Evolutionary conservation across 1,140 invertebrate genomes (phyloP), one percentile per base, ranked within the genome.

Genomic region (Heliconius hewitsoni): DNA sequence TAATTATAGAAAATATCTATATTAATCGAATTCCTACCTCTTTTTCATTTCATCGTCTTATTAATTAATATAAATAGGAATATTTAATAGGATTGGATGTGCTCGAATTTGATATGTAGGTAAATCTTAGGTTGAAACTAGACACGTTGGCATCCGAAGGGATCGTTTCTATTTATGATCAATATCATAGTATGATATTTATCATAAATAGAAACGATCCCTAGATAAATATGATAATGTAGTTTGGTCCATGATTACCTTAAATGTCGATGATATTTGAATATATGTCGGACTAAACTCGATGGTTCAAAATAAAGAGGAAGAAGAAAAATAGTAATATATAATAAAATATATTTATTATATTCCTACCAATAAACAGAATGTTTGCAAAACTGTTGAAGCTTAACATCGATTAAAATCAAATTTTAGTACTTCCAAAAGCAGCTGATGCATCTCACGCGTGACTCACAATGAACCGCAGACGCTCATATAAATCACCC

Each of bases 391-490:
- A 70, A 23, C 6, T 18, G 19, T 39, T 9, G 16, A 74, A 57
- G 19, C 18, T 66, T 13, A 16, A 30, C 9, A 66, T 16, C 60
- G 60, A 66, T 30, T 66, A 30, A 66, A 13, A 66, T 66, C 3
- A 66, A 27, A 30, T 66, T 66, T 66, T 30, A 66, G 27, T 66
- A 66, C 13, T 66, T 66, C 60, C 27, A 39, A 76, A 5, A 79
- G 57, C 71, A 82, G 52, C 78, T 79, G 78, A 82, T 76, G 75
- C 81, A 78, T 82, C 60, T 57, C 76, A 79, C 84, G 73, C 84
- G 78, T 91, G 88, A 91, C 87, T 84, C 89, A 91, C 86, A 91
- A 91, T 89, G 87, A 84, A 55, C 74, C 80, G 81, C 84, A 86
- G 80, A 86, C 83, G 86, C 74, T 23, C 72, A 66, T 73, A 87